Conservation (phyloP, 53 echinoderm and acorn worm species). For the Henricia sp. region DNA sequence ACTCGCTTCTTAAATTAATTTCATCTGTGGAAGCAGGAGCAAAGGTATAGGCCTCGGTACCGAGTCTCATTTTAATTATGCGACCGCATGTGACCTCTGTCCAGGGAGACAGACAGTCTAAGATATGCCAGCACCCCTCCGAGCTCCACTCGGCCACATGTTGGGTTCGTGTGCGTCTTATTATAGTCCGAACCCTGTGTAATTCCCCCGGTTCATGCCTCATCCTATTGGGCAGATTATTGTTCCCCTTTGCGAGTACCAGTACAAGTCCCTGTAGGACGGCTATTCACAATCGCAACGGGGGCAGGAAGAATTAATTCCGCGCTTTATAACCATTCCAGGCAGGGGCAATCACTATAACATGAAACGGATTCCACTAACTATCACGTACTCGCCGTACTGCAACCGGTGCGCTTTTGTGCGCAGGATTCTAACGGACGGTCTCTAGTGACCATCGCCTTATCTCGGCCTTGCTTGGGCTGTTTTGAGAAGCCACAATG, state of each 20-base stretch:
- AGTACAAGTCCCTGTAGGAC: slow-evolving; percentile 21
- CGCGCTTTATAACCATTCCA: slow-evolving; percentile 32
- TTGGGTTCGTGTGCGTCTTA: slow-evolving; percentile 58
- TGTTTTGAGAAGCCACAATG: slow-evolving; percentile 60
- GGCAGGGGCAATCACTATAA: slow-evolving; percentile 10
- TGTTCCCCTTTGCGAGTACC: not conserved
- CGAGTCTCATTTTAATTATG: slow-evolving; percentile 61
- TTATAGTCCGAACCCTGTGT: slow-evolving; percentile 57
- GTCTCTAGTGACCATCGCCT: slow-evolving; percentile 30
- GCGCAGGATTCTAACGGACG: not conserved
- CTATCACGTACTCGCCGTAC: slow-evolving; percentile 56
- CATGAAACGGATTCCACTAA: slow-evolving; percentile 46
- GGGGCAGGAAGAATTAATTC: slow-evolving; percentile 51
- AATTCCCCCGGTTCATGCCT: slow-evolving; percentile 38
- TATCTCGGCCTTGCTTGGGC: slow-evolving; percentile 30
- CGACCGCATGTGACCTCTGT: slow-evolving; percentile 61
- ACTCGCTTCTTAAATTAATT: slow-evolving; percentile 46
- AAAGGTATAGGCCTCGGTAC: not conserved
- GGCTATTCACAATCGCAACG: slow-evolving; percentile 32
- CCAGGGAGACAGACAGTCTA: slow-evolving; percentile 54
- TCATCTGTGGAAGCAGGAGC: slow-evolving; percentile 23
- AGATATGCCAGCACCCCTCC: slow-evolving; percentile 44
- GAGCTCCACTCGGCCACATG: slow-evolving; percentile 43
- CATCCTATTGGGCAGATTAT: slow-evolving; percentile 37
- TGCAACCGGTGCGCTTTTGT: slow-evolving; percentile 16